Evolutionary conservation across 2,888 invertebrate species (phyloP).

Genomic region (Diogma glabrata): DNA sequence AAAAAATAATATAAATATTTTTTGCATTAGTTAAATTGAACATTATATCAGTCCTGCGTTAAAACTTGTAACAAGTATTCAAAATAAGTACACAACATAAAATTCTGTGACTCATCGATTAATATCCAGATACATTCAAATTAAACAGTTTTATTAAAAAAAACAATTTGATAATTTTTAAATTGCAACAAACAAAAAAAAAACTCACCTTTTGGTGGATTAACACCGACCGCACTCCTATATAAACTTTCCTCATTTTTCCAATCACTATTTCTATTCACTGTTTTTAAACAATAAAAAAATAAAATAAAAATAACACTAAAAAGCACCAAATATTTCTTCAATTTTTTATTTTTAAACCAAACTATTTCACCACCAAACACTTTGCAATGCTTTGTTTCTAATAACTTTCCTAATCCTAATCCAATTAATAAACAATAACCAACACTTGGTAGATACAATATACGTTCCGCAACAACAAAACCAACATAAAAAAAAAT

Average conservation of each 20-base stretch:
- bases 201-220: conserved; percentile 93
- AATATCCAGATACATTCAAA: no score
- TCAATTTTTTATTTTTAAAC: conserved; percentile 24
- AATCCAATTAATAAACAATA: conserved; percentile 80
- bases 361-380: conserved; percentile 33
- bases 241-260: conserved; percentile 85
- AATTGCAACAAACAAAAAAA: no score
- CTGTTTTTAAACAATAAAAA: conserved; percentile 62
- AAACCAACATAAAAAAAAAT: conserved; percentile 96
- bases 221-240: conserved; percentile 77
- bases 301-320: conserved; percentile 46
- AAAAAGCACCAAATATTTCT: conserved; percentile 26
- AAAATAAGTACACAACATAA: no score
- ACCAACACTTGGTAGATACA: conserved; percentile 94
- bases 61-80: no score
- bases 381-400: conserved; percentile 30
- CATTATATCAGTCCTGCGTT: no score
- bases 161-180: no score
- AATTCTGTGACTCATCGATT: no score
- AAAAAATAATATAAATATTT: no score
- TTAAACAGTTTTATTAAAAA: no score
- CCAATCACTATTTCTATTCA: conserved; percentile 83
- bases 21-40: no score
- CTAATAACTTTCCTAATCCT: conserved; percentile 44
- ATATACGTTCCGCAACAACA: conserved; percentile 90